phyloP scores from a whole-genome alignment of 1,140 invertebrate genomes.

The Proales similis region DNA sequence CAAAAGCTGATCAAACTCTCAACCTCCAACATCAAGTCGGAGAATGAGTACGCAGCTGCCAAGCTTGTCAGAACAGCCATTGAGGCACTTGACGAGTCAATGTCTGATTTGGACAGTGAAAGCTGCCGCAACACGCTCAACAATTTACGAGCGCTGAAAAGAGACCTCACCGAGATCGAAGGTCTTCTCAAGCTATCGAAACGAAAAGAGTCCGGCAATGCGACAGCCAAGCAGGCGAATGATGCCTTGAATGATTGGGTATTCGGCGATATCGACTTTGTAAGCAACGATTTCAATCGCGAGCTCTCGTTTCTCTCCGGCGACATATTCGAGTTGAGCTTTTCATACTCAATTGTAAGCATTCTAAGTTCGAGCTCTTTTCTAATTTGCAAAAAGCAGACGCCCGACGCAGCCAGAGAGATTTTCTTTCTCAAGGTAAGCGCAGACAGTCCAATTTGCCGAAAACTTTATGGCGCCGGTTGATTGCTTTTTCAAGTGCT shows the following conservation, averaged over 20 bases:
- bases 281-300: constrained; percentile 18
- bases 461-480: neutral
- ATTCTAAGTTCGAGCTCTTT: constrained; percentile 17
- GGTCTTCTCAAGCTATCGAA: constrained; percentile 10
- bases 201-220: neutral
- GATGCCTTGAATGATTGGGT: constrained; percentile 23
- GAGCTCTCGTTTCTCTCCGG: constrained; percentile 6
- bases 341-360: neutral
- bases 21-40: no score
- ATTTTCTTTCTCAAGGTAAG: constrained; percentile 20
- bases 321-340: constrained; percentile 24
- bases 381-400: constrained; percentile 1
- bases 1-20: no score
- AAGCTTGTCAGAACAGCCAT: neutral
- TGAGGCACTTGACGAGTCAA: neutral
- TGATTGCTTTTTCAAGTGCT: neutral
- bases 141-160: constrained; percentile 4
- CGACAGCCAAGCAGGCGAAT: neutral
- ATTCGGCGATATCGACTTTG: constrained; percentile 13
- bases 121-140: neutral
- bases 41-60: no score
- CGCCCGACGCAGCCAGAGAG: neutral
- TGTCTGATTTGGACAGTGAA: neutral
- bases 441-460: neutral
- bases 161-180: neutral